Evolutionary conservation across 2,113 vertebrate species (phyloP).

Genomic region (Apus apus): DNA sequence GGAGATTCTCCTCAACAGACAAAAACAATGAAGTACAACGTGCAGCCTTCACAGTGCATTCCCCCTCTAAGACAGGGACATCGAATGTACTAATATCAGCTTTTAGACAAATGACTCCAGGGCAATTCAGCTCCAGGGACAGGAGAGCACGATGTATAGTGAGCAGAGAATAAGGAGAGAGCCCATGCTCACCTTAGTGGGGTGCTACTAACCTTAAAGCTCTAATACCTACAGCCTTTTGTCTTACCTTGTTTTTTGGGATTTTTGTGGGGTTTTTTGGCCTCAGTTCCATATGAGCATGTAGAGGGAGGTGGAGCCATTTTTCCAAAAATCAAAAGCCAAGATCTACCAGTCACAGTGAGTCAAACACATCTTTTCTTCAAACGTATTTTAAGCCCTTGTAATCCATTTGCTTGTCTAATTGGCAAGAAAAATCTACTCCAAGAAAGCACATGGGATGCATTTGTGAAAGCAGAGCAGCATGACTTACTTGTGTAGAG

Average conservation of each 20-base stretch:
- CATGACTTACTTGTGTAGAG: rapidly evolving
- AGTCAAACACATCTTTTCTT: not conserved
- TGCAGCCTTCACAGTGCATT: not conserved
- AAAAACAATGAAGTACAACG: not conserved
- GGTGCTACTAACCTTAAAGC: not conserved
- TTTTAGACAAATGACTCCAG: not conserved
- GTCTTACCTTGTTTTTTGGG: too few relatives aligned
- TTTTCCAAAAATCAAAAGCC: not conserved
- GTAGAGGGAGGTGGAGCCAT: not conserved
- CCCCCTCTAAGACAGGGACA: not conserved
- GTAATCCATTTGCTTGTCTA: not conserved
- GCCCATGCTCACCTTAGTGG: not conserved
- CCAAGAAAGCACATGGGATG: not conserved
- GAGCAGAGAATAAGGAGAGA: not conserved
- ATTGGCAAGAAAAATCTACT: not conserved
- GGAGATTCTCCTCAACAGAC: not conserved
- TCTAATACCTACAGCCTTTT: not conserved
- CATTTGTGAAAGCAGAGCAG: not conserved
- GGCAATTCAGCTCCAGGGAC: not conserved
- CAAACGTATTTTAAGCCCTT: not conserved
- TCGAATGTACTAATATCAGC: not conserved
- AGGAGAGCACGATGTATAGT: not conserved
- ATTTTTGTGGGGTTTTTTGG: too few relatives aligned
- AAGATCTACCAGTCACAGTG: not conserved
- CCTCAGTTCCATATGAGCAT: not conserved